A percentile compares a stretch with the other conserved stretches of the same genome.
phyloP scores from a whole-genome alignment of 1,140 invertebrate genomes.

The Trialeurodes vaporariorum region DNA sequence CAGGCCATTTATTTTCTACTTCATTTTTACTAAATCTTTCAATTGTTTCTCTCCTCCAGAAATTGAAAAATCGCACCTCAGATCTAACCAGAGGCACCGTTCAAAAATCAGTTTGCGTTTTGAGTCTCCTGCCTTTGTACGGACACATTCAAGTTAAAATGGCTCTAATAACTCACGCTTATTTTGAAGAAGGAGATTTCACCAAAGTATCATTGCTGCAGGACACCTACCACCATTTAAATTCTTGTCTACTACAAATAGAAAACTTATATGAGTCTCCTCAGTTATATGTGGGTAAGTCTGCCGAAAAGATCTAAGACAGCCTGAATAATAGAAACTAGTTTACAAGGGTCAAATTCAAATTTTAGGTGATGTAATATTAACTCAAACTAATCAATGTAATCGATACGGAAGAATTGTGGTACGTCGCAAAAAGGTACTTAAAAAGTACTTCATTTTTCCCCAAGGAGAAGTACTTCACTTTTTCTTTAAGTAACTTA shows the following conservation, averaged over 20 bases:
- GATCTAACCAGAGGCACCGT: conserved; percentile 93
- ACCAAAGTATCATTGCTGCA: conserved; percentile 79
- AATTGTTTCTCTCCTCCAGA: conserved; percentile 43
- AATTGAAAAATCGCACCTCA: conserved; percentile 85
- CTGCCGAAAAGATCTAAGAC: too few relatives aligned
- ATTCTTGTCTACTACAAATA: conserved; percentile 54
- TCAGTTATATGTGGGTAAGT: conserved; percentile 68
- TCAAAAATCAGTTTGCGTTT: conserved; percentile 84
- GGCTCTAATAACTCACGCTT: conserved; percentile 89
- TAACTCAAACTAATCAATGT: too few relatives aligned
- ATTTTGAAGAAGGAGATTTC: conserved; percentile 92
- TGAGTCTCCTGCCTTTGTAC: conserved; percentile 79
- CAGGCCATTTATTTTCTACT: too few relatives aligned
- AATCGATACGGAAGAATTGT: too few relatives aligned
- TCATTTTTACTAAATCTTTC: too few relatives aligned
- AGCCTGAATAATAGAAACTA: too few relatives aligned
- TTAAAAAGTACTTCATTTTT: too few relatives aligned
- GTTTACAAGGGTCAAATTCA: too few relatives aligned
- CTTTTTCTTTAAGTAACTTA: too few relatives aligned
- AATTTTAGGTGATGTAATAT: too few relatives aligned
- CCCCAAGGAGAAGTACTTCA: too few relatives aligned
- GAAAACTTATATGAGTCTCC: conserved; percentile 50
- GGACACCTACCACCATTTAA: conserved; percentile 87
- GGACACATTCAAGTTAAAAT: conserved; percentile 91
- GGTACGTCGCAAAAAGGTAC: too few relatives aligned